Evolutionary conservation across 2,113 vertebrate species (phyloP).

Genomic region (Siphamia tubifer): DNA sequence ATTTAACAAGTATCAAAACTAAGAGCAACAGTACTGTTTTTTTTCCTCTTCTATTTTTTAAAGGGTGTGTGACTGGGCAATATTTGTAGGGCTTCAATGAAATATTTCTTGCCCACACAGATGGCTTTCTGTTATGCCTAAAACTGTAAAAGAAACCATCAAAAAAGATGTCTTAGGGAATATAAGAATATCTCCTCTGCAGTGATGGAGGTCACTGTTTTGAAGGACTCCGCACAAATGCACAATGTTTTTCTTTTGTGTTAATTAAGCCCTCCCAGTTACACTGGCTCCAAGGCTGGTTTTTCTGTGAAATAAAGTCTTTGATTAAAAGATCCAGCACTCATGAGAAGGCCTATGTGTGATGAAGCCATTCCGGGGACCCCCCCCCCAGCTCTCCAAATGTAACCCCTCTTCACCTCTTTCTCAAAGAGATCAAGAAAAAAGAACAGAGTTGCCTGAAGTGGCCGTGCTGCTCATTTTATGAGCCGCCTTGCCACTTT

Average conservation of each 20-base stretch:
- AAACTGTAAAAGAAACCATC: not conserved
- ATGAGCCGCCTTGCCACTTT: conserved; percentile 35
- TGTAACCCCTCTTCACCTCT: conserved; percentile 32
- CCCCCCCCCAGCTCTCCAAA: conserved; percentile 52
- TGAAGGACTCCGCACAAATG: conserved; percentile 42
- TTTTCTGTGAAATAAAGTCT: conserved; percentile 70
- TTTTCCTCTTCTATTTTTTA: conserved; percentile 8
- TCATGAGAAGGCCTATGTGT: conserved; percentile 62
- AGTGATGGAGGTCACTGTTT: conserved; percentile 42
- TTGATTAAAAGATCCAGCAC: conserved; percentile 75
- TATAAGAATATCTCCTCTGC: conserved; percentile 34
- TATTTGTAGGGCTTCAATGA: not conserved
- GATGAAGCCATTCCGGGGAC: conserved; percentile 60
- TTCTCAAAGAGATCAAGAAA: conserved; percentile 46
- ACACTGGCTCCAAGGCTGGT: conserved; percentile 66
- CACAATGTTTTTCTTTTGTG: conserved; percentile 71
- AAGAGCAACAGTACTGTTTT: not conserved
- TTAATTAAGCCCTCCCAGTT: conserved; percentile 76
- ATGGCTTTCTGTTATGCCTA: conserved; percentile 5
- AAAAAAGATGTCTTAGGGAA: conserved; percentile 3
- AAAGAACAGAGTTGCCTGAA: conserved; percentile 48
- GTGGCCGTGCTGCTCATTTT: conserved; percentile 55
- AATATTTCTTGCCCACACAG: not conserved
- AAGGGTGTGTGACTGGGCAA: not conserved
- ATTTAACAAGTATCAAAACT: conserved; percentile 10